These are phyloP conservation scores for Drosophila nigritarsus DNA, from an alignment of 2,888 invertebrate genomes.

Conservation along the genomic window DNA sequence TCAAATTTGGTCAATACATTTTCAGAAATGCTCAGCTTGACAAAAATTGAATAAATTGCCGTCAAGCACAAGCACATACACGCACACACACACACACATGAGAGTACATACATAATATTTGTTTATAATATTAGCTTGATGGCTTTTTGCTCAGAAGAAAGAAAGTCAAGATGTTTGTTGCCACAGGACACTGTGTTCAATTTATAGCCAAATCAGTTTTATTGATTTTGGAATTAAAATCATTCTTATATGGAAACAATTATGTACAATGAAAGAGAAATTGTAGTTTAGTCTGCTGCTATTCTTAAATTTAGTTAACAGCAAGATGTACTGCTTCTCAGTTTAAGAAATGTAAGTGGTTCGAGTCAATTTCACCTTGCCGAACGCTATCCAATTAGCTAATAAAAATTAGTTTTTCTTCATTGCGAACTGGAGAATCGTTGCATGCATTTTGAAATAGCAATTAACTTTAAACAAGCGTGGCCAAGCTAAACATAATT, in stretches of 20 bases:
- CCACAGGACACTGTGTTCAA: slow-evolving; percentile 9
- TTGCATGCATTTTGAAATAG: slow-evolving; percentile 64
- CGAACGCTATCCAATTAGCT: slow-evolving; percentile 32
- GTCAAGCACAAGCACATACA: slow-evolving; percentile 9
- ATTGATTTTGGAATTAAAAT: background rate
- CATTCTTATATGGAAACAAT: background rate
- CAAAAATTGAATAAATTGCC: slow-evolving; percentile 46
- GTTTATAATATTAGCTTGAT: slow-evolving; percentile 35
- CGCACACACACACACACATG: slow-evolving; percentile 1
- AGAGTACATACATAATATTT: slow-evolving; percentile 12
- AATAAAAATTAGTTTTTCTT: slow-evolving; percentile 35
- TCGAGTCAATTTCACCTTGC: background rate
- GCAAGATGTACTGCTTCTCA: background rate
- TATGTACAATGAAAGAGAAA: background rate
- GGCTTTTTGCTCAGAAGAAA: slow-evolving; percentile 29
- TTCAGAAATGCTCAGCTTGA: slow-evolving; percentile 54
- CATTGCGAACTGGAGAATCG: slow-evolving; percentile 20
- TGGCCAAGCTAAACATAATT: slow-evolving; percentile 64
- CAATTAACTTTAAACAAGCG: slow-evolving; percentile 67
- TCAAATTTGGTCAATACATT: slow-evolving; percentile 68
- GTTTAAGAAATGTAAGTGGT: background rate
- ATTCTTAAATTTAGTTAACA: background rate
- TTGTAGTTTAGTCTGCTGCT: background rate
- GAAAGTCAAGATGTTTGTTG: slow-evolving; percentile 23
- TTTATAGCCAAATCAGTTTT: slow-evolving; percentile 24